phyloP scores from a whole-genome alignment of 2,888 invertebrate genomes.

The Tuta absoluta region DNA sequence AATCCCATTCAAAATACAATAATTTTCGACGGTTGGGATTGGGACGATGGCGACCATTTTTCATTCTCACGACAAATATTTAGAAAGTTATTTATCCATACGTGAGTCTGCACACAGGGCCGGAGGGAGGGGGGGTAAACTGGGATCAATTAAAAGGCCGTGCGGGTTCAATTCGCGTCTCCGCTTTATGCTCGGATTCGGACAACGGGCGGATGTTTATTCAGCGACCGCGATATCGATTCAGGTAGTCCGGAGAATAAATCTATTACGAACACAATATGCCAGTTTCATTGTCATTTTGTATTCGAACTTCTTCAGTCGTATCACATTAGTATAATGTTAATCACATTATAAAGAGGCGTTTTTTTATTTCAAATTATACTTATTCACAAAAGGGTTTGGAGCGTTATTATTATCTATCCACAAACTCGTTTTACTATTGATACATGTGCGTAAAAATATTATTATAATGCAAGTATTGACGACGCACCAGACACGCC shows the following conservation, averaged over 20 bases:
- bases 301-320: constrained; percentile 57
- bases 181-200: constrained; percentile 61
- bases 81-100: constrained; percentile 78
- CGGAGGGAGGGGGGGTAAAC: no score
- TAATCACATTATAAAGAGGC: constrained; percentile 39
- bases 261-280: constrained; percentile 70
- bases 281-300: constrained; percentile 56
- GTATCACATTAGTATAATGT: constrained; percentile 53
- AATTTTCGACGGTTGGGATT: constrained; percentile 55
- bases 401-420: constrained; percentile 45
- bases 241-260: constrained; percentile 75
- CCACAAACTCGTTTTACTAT: not conserved
- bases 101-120: constrained; percentile 61
- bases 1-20: constrained; percentile 75
- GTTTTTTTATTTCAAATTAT: no score
- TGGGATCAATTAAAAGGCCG: constrained; percentile 63
- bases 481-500: constrained; percentile 67
- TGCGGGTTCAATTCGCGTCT: constrained; percentile 54
- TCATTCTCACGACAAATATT: constrained; percentile 79
- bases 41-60: constrained; percentile 56
- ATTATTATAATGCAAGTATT: constrained; percentile 38
- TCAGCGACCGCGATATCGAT: constrained; percentile 67
- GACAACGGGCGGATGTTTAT: constrained; percentile 71
- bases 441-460: constrained; percentile 54
- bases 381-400: constrained; percentile 44